Conservation (phyloP, 2,888 invertebrate species). For the Heliconius erato region DNA sequence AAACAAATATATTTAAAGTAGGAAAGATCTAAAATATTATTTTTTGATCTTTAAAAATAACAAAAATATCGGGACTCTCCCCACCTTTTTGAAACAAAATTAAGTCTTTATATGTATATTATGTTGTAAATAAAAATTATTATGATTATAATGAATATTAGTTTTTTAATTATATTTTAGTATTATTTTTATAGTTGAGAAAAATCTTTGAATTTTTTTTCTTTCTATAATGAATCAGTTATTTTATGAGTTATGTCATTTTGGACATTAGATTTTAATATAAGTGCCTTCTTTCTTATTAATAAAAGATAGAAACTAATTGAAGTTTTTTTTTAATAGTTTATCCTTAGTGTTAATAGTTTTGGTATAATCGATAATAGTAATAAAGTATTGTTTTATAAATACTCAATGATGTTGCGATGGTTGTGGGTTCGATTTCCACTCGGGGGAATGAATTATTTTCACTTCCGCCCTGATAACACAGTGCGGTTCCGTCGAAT, state of each 20-base stretch:
- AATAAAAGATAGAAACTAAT: neutral
- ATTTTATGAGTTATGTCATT: neutral
- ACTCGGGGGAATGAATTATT: neutral
- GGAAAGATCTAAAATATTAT: neutral
- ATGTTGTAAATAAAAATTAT: conserved; percentile 5
- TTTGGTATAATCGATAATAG: too few relatives aligned
- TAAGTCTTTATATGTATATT: conserved; percentile 20
- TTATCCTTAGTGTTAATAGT: too few relatives aligned
- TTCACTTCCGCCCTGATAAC: neutral
- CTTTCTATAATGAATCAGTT: neutral
- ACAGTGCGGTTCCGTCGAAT: neutral
- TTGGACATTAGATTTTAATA: neutral
- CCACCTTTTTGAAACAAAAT: neutral
- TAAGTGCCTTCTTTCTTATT: conserved; percentile 1
- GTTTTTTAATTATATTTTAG: neutral
- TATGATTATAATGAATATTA: neutral
- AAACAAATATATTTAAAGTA: neutral
- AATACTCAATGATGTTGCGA: neutral
- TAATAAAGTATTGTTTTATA: neutral
- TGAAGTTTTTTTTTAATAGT: neutral
- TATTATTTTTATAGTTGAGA: neutral
- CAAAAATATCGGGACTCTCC: neutral
- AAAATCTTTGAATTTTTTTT: neutral
- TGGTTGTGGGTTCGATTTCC: neutral
- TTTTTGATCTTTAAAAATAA: neutral